These are phyloP conservation scores for Bos javanicus DNA, from an alignment of 2,113 vertebrate species.

Conservation along the genomic window DNA sequence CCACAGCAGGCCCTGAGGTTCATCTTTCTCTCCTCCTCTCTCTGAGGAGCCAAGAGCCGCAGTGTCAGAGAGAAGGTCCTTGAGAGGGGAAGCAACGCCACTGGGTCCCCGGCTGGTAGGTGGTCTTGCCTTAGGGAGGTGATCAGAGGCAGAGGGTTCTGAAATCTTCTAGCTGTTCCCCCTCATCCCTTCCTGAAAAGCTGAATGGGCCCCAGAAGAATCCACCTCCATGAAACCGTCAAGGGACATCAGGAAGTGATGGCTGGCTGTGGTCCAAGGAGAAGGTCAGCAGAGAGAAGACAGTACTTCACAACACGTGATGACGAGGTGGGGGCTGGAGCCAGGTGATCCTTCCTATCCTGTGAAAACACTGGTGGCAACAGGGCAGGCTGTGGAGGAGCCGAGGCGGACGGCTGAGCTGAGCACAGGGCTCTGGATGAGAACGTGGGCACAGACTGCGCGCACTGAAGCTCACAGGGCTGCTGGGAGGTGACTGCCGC, in stretches of 20 bases:
- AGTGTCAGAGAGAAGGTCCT: not conserved
- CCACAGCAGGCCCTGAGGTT: not conserved
- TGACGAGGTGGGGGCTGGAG: not conserved
- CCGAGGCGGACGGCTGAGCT: not conserved
- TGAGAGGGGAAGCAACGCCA: not conserved
- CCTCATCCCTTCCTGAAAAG: not conserved
- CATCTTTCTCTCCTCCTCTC: not conserved
- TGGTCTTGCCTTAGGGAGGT: not conserved
- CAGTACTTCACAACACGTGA: not conserved
- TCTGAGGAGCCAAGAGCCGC: not conserved
- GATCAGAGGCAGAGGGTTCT: not conserved
- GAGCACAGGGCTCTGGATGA: not conserved
- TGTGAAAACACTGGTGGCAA: not conserved
- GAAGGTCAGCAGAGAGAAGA: not conserved
- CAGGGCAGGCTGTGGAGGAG: not conserved
- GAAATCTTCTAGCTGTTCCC: not conserved
- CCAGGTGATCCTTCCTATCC: not conserved
- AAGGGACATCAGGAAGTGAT: not conserved
- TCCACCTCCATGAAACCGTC: not conserved
- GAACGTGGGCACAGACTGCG: not conserved
- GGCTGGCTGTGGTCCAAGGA: not conserved
- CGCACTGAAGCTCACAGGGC: accelerated
- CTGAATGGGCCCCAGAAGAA: not conserved
- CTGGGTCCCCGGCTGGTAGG: not conserved
- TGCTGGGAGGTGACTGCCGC: not conserved